Conservation (phyloP, 2,113 vertebrate genomes). For the Centropus bengalensis region DNA sequence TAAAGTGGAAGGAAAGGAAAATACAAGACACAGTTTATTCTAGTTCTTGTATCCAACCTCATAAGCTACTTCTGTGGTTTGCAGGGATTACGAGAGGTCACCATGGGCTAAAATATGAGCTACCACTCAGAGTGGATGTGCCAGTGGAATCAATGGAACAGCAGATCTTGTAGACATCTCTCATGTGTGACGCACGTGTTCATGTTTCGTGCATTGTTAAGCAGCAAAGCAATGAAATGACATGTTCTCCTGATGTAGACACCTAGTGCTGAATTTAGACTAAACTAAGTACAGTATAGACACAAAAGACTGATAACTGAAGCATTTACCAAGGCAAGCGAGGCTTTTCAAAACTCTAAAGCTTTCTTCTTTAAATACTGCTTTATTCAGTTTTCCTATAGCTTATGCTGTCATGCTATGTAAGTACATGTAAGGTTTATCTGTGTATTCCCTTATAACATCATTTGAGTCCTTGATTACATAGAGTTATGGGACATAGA, state of each 20-base stretch:
- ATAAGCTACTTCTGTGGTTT: neutral
- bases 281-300: neutral
- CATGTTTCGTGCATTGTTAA: neutral
- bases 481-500: neutral
- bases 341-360: neutral
- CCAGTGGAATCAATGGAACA: neutral
- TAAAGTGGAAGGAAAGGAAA: neutral
- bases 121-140: neutral
- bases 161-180: neutral
- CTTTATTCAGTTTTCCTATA: neutral
- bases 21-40: neutral
- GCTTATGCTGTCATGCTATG: neutral
- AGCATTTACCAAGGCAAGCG: neutral
- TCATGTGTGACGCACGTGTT: neutral
- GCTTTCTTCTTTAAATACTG: neutral
- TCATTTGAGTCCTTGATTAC: neutral
- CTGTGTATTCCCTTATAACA: neutral
- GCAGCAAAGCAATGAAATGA: neutral
- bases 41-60: fast-evolving
- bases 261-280: neutral
- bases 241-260: neutral
- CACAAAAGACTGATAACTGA: neutral
- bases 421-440: neutral
- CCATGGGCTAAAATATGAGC: neutral
- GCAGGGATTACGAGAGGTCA: neutral